A percentile compares a stretch with the other conserved stretches of the same genome.
Evolutionary conservation across 2,113 vertebrate species (phyloP).

Genomic region (Chrysochloris asiatica): DNA sequence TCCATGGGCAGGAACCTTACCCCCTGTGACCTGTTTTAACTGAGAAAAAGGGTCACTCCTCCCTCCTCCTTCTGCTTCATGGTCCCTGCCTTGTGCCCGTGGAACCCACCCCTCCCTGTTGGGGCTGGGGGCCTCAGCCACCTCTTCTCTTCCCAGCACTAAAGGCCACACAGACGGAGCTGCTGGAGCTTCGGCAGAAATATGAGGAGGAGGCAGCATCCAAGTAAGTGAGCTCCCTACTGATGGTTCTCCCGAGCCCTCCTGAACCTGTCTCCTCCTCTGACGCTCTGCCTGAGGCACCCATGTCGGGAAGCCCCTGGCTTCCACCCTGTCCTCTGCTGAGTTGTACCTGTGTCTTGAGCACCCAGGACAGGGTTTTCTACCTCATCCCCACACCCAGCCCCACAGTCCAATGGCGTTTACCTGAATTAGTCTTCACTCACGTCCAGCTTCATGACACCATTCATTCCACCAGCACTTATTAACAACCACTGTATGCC

Average conservation of each 20-base stretch:
- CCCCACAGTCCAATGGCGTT: too few species aligned
- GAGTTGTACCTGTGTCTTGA: too few species aligned
- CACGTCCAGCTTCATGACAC: too few species aligned
- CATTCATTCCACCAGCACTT: too few species aligned
- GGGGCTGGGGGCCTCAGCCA: neutral
- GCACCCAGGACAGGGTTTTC: neutral
- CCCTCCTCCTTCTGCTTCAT: too few species aligned
- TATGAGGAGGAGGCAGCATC: slow-evolving; percentile 93
- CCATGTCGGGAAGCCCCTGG: neutral
- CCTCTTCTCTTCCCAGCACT: slow-evolving; percentile 85
- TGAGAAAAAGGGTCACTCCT: neutral
- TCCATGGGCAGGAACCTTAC: too few species aligned
- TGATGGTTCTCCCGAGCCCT: too few species aligned
- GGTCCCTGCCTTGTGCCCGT: too few species aligned
- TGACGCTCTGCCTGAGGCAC: neutral
- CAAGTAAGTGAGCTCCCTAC: slow-evolving; percentile 88
- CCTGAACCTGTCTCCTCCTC: too few species aligned
- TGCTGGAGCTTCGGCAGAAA: slow-evolving; percentile 94
- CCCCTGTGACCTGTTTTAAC: too few species aligned
- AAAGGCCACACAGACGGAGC: slow-evolving; percentile 94
- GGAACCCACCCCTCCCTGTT: neutral
- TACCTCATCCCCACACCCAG: accelerated
- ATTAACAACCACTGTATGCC: too few species aligned
- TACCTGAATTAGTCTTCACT: too few species aligned
- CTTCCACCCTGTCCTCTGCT: neutral